These are phyloP conservation scores for Sphenodon punctatus DNA, from an alignment of 2,797 vertebrate species.

Conservation along the genomic window DNA sequence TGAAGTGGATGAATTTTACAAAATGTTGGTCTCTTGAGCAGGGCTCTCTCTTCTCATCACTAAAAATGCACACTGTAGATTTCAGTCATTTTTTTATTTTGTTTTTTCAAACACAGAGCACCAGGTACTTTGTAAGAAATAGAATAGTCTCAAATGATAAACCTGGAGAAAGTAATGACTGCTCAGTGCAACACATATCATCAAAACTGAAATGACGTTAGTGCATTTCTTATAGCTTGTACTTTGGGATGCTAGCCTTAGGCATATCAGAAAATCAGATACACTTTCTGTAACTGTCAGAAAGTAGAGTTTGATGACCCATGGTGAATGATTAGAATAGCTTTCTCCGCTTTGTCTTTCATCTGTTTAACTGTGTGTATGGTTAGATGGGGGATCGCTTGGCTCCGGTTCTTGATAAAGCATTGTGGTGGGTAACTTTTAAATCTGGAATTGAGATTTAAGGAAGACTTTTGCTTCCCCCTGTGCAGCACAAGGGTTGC, in stretches of 20 bases:
- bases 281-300: neutral
- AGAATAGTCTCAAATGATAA: neutral
- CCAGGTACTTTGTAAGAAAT: neutral
- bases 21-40: neutral
- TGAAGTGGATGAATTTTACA: neutral
- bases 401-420: neutral
- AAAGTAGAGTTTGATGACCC: no score
- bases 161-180: neutral
- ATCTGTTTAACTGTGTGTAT: accelerated
- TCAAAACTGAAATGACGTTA: neutral
- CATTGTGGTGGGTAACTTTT: neutral
- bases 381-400: accelerated
- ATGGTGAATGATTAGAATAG: accelerated
- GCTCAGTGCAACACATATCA: neutral
- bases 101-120: neutral
- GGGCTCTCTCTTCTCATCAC: neutral
- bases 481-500: neutral
- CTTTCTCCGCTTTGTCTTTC: accelerated
- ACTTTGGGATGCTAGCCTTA: accelerated
- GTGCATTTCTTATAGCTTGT: neutral
- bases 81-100: neutral
- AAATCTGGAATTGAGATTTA: slow-evolving; percentile 17
- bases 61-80: neutral
- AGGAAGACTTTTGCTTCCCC: neutral
- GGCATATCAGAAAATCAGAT: neutral